Percentiles rank a stretch among this genome's conserved stretches.
Evolutionary conservation across 2,888 invertebrate genomes (phyloP).

Genomic region (Apodemia hepburni): DNA sequence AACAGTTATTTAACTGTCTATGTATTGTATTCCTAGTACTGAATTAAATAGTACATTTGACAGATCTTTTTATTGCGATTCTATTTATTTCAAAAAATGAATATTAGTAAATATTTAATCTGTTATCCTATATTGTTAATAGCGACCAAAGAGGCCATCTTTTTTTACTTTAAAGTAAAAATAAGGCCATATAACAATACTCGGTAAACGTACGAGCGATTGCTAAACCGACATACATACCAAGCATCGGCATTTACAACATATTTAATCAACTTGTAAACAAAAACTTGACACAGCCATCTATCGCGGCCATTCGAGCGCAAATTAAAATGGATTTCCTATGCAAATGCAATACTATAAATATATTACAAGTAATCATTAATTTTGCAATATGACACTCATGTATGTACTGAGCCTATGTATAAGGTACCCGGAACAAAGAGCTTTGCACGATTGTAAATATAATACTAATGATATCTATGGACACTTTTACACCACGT

Average conservation of each 20-base stretch:
- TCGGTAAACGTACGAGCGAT: not conserved
- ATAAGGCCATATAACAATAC: not conserved
- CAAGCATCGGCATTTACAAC: not conserved
- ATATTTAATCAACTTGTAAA: constrained; percentile 8
- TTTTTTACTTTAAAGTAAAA: not conserved
- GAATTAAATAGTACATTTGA: no score
- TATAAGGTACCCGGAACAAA: no score
- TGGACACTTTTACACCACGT: no score
- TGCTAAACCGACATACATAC: constrained; percentile 8
- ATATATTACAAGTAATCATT: constrained; percentile 2
- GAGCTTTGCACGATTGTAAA: no score
- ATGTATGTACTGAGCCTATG: not conserved
- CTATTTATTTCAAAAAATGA: no score
- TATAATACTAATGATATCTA: no score
- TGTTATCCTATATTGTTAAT: no score
- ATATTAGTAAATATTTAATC: no score
- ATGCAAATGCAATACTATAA: not conserved
- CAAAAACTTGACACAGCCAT: constrained; percentile 9
- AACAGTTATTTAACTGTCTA: no score
- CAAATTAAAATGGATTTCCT: constrained; percentile 10
- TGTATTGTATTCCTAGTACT: no score
- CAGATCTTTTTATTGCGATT: no score
- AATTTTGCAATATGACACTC: not conserved
- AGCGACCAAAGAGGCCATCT: no score
- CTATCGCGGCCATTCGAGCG: constrained; percentile 3